phyloP scores from a whole-genome alignment of 2,797 vertebrate genomes.

The Artibeus lituratus region DNA sequence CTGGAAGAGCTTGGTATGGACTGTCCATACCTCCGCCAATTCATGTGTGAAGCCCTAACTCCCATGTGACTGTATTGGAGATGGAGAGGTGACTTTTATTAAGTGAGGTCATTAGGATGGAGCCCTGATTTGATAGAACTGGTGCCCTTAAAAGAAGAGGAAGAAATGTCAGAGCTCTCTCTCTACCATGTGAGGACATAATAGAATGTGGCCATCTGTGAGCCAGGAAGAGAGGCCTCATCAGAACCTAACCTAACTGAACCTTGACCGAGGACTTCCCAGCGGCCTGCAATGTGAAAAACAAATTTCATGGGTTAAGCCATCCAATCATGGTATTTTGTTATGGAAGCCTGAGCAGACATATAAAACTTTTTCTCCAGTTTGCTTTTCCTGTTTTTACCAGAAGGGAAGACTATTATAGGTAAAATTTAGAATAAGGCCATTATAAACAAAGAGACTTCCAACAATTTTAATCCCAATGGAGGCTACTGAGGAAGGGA shows the following conservation, averaged over 20 bases:
- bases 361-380: not conserved
- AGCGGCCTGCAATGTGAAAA: not conserved
- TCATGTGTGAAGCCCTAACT: not conserved
- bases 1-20: not conserved
- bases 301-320: not conserved
- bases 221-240: not conserved
- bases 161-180: not conserved
- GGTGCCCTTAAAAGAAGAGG: not conserved
- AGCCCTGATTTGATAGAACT: not conserved
- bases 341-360: not conserved
- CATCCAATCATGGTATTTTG: not conserved
- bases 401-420: not conserved
- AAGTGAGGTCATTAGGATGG: not conserved
- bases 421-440: conserved; percentile 24
- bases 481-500: not conserved
- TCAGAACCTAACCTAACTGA: not conserved
- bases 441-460: conserved; percentile 1
- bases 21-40: too few relatives aligned
- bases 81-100: not conserved
- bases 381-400: not conserved
- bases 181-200: not conserved
- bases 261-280: not conserved
- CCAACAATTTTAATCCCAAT: not conserved
- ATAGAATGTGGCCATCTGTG: not conserved
- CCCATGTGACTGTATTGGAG: not conserved